A percentile compares a stretch with the other conserved stretches of the same genome.
Conservation (phyloP, 2,888 invertebrate species). For the Platycnemis pennipes region DNA sequence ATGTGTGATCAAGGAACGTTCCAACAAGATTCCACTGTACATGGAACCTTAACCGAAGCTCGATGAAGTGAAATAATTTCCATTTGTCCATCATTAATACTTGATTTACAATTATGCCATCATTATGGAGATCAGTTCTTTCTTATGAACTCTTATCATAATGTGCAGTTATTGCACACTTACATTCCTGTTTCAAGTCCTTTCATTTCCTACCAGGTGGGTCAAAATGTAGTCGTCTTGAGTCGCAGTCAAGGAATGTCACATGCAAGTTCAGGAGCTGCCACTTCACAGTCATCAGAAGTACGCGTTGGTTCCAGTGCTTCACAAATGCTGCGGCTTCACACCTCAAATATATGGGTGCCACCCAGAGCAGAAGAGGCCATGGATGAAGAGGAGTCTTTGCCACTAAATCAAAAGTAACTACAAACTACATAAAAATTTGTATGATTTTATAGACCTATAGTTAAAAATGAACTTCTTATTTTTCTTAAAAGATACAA, state of each 20-base stretch:
- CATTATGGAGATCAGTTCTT: no score
- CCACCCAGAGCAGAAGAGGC: constrained; percentile 78
- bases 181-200: no score
- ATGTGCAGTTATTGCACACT: no score
- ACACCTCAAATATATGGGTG: constrained; percentile 80
- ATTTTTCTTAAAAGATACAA: no score
- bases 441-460: background rate
- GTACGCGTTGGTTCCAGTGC: constrained; percentile 74
- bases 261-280: constrained; percentile 81
- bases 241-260: constrained; percentile 78
- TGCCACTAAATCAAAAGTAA: background rate
- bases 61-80: no score
- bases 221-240: constrained; percentile 88
- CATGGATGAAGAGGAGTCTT: constrained; percentile 42
- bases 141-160: no score
- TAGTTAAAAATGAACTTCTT: no score
- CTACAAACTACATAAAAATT: background rate
- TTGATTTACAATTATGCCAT: no score
- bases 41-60: no score
- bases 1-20: no score
- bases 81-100: no score
- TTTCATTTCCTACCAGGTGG: constrained; percentile 80
- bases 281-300: constrained; percentile 81
- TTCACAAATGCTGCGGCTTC: constrained; percentile 76
- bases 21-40: no score